phyloP scores from a whole-genome alignment of 2,113 vertebrate species.

The Sphaerodactylus townsendi region DNA sequence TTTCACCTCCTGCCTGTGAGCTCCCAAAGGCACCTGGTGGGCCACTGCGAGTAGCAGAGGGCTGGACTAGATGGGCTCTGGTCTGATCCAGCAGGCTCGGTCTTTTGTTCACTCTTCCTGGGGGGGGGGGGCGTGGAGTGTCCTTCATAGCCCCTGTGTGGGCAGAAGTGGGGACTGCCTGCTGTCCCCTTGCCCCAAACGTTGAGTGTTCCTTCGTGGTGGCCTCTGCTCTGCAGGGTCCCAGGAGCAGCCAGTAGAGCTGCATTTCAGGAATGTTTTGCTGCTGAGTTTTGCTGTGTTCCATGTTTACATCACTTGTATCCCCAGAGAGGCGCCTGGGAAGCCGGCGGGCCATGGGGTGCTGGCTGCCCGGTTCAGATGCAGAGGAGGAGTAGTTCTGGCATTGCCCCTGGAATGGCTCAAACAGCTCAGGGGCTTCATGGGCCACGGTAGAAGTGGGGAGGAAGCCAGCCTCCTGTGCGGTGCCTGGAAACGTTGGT shows the following conservation, averaged over 20 bases:
- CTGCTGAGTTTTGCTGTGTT: background rate
- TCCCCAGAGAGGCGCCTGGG: too few species aligned
- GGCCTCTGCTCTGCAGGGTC: background rate
- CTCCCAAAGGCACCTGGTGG: too few species aligned
- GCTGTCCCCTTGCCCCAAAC: accelerated
- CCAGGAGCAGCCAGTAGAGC: background rate
- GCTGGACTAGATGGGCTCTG: too few species aligned
- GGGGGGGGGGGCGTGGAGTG: too few species aligned
- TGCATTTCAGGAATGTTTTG: background rate
- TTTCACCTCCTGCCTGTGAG: too few species aligned
- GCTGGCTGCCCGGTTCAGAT: background rate
- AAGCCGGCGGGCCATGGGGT: too few species aligned
- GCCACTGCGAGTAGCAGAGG: too few species aligned
- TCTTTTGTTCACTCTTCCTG: too few species aligned
- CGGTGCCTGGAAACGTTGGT: accelerated
- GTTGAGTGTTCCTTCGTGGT: accelerated
- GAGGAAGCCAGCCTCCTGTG: accelerated
- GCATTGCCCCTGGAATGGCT: background rate
- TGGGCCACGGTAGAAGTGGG: background rate
- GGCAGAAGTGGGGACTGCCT: too few species aligned
- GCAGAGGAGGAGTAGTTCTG: accelerated
- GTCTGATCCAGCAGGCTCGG: too few species aligned
- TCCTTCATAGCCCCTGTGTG: too few species aligned
- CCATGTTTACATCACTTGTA: background rate
- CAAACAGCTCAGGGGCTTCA: too few species aligned